phyloP scores from a whole-genome alignment of 1,140 invertebrate genomes.

The Sitodiplosis mosellana region DNA sequence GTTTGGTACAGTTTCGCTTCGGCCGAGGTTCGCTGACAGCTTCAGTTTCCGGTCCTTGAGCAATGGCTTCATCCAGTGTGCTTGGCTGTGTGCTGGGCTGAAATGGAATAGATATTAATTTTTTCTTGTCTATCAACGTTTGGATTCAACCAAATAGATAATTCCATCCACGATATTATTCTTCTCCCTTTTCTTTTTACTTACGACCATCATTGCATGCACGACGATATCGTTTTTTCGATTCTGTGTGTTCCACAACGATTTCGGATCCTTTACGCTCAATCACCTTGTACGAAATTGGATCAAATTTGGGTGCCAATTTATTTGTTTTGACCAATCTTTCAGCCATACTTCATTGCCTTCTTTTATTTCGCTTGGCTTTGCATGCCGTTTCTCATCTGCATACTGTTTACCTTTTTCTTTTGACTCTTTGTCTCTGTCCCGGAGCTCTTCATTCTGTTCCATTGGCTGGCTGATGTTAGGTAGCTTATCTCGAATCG shows the following conservation, averaged over 20 bases:
- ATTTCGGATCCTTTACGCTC: background rate
- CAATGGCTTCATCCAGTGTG: too few species aligned
- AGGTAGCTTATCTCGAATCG: constrained; percentile 8
- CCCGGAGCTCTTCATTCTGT: constrained; percentile 1
- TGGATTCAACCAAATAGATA: too few species aligned
- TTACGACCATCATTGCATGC: too few species aligned
- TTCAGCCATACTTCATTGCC: background rate
- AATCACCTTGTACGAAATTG: background rate
- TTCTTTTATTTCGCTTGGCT: background rate
- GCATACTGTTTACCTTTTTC: constrained; percentile 3
- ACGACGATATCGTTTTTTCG: background rate
- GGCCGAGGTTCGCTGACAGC: too few species aligned
- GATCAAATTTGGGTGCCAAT: background rate
- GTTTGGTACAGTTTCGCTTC: too few species aligned
- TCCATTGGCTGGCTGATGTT: background rate
- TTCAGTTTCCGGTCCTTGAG: too few species aligned
- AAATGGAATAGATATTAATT: too few species aligned
- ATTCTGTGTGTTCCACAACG: background rate
- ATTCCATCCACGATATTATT: too few species aligned
- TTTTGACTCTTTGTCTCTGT: constrained; percentile 2
- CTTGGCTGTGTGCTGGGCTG: too few species aligned
- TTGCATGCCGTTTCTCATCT: constrained; percentile 1
- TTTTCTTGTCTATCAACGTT: too few species aligned
- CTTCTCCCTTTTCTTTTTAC: too few species aligned
- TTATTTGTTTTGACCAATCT: background rate